These are phyloP conservation scores for Tiliacea aurago DNA, from an alignment of 2,888 invertebrate species.

Conservation along the genomic window DNA sequence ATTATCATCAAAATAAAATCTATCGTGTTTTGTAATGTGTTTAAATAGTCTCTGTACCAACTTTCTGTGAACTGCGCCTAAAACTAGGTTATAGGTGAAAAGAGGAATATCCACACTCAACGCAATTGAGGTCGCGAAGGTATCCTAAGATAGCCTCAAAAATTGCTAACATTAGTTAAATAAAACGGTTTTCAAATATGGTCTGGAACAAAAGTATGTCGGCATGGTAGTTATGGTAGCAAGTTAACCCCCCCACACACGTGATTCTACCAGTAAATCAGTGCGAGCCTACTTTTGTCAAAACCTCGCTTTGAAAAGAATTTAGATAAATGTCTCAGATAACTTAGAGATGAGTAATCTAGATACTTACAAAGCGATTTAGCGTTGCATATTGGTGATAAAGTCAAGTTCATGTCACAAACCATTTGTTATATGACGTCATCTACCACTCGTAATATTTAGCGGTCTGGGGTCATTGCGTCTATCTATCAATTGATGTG, in stretches of 20 bases:
- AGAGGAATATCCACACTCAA: slow-evolving; percentile 35
- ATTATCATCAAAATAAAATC: too few species aligned
- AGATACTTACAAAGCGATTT: slow-evolving; percentile 33
- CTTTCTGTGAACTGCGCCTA: slow-evolving; percentile 11
- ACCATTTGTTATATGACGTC: slow-evolving; percentile 35
- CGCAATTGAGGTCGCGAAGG: slow-evolving; percentile 3
- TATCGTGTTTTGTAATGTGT: too few species aligned
- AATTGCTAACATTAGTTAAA: slow-evolving; percentile 32
- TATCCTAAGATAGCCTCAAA: slow-evolving; percentile 19
- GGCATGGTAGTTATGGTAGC: slow-evolving; percentile 39
- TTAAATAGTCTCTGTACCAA: too few species aligned
- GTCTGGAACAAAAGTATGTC: slow-evolving; percentile 43
- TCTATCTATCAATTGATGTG: slow-evolving; percentile 30
- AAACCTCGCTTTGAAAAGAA: slow-evolving; percentile 38
- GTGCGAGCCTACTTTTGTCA: slow-evolving; percentile 46
- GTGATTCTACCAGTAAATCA: slow-evolving; percentile 50
- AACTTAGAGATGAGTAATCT: slow-evolving; percentile 44
- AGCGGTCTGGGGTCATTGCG: slow-evolving; percentile 32
- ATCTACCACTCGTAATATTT: slow-evolving; percentile 23
- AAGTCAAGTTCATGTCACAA: slow-evolving; percentile 22
- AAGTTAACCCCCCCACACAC: slow-evolving; percentile 47
- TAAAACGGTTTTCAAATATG: slow-evolving; percentile 41
- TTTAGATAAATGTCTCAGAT: slow-evolving; percentile 48
- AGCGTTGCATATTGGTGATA: slow-evolving; percentile 31
- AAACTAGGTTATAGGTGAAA: slow-evolving; percentile 21